Evolutionary conservation across 2,797 vertebrate genomes (phyloP).

Genomic region (Acridotheres tristis): DNA sequence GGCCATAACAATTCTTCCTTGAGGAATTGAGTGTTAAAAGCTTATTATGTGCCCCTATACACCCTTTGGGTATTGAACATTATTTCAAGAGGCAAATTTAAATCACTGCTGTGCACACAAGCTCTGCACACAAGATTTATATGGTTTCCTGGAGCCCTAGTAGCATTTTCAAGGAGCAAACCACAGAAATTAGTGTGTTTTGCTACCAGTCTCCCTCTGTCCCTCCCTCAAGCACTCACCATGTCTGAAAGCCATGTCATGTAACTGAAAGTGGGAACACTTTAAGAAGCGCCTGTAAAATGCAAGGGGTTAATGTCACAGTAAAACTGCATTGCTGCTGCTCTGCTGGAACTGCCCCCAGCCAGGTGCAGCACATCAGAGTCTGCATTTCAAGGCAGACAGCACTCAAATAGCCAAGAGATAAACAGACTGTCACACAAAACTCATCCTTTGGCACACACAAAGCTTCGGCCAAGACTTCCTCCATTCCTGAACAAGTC

Average conservation of each 20-base stretch:
- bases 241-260: background rate
- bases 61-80: background rate
- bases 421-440: background rate
- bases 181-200: background rate
- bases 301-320: background rate
- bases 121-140: background rate
- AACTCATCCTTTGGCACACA: background rate
- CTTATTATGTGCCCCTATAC: background rate
- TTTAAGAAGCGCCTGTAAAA: background rate
- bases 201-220: background rate
- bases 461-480: background rate
- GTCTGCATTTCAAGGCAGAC: background rate
- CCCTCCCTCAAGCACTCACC: background rate
- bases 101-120: background rate
- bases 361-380: background rate
- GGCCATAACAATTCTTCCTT: background rate
- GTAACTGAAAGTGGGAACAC: background rate
- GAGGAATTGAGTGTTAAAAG: conserved; percentile 9
- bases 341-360: background rate
- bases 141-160: background rate
- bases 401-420: background rate
- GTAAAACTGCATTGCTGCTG: background rate
- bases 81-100: background rate
- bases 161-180: background rate
- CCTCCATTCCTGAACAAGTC: background rate